These are phyloP conservation scores for Leptarthrus brevirostris DNA, from an alignment of 2,888 invertebrate genomes.

Conservation along the genomic window DNA sequence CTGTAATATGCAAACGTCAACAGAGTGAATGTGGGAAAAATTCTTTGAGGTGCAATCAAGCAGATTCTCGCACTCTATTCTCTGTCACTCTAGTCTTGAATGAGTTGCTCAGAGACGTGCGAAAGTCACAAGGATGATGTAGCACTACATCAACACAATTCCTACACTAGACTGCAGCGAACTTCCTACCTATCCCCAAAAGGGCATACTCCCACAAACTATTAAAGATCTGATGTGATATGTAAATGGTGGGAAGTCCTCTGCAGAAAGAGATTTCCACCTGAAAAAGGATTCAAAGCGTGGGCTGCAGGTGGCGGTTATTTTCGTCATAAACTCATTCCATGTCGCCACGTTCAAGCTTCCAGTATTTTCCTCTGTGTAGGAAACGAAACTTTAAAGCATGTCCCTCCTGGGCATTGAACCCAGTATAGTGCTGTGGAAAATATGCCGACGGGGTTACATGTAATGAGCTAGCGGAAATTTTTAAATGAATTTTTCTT, in stretches of 20 bases:
- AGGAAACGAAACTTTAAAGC: slow-evolving; percentile 13
- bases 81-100: slow-evolving; percentile 13
- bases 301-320: slow-evolving; percentile 17
- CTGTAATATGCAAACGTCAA: slow-evolving; percentile 35
- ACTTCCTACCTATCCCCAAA: slow-evolving; percentile 19
- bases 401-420: slow-evolving; percentile 29
- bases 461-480: slow-evolving; percentile 13
- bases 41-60: slow-evolving; percentile 11
- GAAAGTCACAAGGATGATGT: neutral
- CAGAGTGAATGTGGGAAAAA: neutral
- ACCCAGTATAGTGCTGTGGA: slow-evolving; percentile 1
- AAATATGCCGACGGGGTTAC: slow-evolving; percentile 10
- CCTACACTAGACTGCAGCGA: no score
- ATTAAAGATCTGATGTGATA: neutral
- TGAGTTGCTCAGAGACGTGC: neutral
- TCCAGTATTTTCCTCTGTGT: neutral
- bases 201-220: slow-evolving; percentile 15
- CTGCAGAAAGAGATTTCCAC: neutral
- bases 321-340: slow-evolving; percentile 4
- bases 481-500: slow-evolving; percentile 11
- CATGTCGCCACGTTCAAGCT: slow-evolving; percentile 8
- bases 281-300: slow-evolving; percentile 15
- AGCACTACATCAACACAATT: no score
- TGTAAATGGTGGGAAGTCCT: neutral
- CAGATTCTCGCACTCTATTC: neutral